Evolutionary conservation across 2,888 invertebrate species (phyloP), one percentile per base, ranked within the genome.

Genomic region (Drosophila barbarae): DNA sequence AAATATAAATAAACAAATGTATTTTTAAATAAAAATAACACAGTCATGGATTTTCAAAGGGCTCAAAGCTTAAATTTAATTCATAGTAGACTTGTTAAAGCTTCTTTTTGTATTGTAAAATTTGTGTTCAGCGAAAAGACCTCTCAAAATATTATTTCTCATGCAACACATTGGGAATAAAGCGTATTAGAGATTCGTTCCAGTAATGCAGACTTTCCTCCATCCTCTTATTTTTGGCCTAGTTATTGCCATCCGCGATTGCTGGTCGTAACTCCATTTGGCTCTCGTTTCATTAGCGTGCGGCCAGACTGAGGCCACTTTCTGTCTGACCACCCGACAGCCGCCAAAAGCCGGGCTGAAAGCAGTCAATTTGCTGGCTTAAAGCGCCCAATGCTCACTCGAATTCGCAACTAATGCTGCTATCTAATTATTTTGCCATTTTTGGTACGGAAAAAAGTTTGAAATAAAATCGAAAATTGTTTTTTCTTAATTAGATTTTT

Each of bases 401-500:
- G 32, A 13, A 5, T 23, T 35, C 10, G 8, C 30, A 36, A 26
- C 66, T 53, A 63, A 65, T 65, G 47, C 28, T 12, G 21, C 42
- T 30, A 38, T 30, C 49, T 32, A 32, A 67, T 66, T 69, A 69
- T 69, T 46, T 63, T 39, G 34, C 50, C 39, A 42, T 38, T 46
- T 32, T 12, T 18, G 34, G 13, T 21, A 0, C 1, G 5, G 6
- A 36, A 56, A 60, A 76, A 76, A 67, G 57, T 67, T 51, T 46
- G 72, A 42, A 64, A 72, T 77, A 52, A 77, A 77, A 59, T 53
- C 66, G 66, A 53, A 65, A 52, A 63, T 53, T 53, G 42, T 65
- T 44, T 55, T 70, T 46, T 55, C 74, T 71, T 83, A 79, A 85
- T 77, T 79, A 59, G 71, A 83, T 76, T 68, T 77, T 61, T 64